Evolutionary conservation across 2,888 invertebrate species (phyloP).

Genomic region (Polia nebulosa): DNA sequence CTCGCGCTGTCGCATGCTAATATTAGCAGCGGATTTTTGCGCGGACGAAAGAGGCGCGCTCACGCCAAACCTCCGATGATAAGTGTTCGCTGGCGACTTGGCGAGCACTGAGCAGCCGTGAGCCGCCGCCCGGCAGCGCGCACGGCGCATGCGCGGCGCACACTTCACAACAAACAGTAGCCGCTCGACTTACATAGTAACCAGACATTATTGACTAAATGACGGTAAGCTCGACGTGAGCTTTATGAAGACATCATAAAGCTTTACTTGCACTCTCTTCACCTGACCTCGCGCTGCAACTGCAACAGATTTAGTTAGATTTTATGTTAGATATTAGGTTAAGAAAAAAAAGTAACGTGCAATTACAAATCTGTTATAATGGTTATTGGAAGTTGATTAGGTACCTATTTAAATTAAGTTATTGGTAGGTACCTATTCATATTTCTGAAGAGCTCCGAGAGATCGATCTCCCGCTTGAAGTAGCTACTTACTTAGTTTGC

Average conservation of each 20-base stretch:
- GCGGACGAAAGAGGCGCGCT: conserved; percentile 72
- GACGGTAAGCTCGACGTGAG: conserved; percentile 59
- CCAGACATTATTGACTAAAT: conserved; percentile 81
- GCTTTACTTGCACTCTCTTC: conserved; percentile 22
- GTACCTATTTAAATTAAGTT: not conserved
- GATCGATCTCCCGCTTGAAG: not conserved
- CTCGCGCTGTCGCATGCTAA: conserved; percentile 77
- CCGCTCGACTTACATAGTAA: conserved; percentile 64
- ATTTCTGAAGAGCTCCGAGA: not conserved
- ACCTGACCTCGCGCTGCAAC: conserved; percentile 3
- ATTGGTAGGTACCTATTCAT: not conserved
- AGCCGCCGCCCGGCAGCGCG: conserved; percentile 64
- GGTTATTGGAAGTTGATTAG: not conserved
- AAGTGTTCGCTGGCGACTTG: conserved; percentile 70
- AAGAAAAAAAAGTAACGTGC: not conserved
- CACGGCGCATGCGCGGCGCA: conserved; percentile 83
- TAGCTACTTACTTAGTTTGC: not conserved
- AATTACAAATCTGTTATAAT: not conserved
- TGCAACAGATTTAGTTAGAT: not conserved
- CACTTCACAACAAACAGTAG: conserved; percentile 78
- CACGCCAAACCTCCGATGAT: conserved; percentile 74
- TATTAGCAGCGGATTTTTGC: conserved; percentile 79
- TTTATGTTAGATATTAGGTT: too few relatives aligned
- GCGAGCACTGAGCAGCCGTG: conserved; percentile 58
- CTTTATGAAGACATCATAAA: conserved; percentile 40